These are phyloP conservation scores for Melanotaenia nigrans DNA, from an alignment of 2,797 vertebrate species.

Conservation along the genomic window DNA sequence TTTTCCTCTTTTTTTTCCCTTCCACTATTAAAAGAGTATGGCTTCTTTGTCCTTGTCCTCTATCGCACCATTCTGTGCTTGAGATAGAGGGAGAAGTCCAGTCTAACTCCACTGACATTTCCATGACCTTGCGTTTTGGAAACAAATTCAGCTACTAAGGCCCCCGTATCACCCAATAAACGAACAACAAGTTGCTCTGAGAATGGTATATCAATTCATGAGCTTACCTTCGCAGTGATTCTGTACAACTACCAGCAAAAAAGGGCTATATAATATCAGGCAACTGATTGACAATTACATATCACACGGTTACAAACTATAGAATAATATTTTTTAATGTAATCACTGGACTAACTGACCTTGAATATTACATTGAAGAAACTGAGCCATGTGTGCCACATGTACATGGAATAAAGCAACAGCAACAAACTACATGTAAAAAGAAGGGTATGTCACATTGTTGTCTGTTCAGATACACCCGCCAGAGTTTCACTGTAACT, in stretches of 20 bases:
- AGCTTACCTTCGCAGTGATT: slow-evolving; percentile 14
- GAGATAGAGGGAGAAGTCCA: slow-evolving; percentile 10
- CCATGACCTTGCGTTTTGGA: too few relatives aligned
- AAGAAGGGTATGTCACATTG: slow-evolving; percentile 16
- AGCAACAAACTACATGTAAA: slow-evolving; percentile 23
- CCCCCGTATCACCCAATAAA: neutral
- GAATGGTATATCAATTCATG: neutral
- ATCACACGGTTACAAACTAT: slow-evolving; percentile 21
- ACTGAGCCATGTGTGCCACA: slow-evolving; percentile 1
- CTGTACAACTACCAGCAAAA: slow-evolving; percentile 12
- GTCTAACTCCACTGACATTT: neutral
- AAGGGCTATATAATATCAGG: slow-evolving; percentile 1
- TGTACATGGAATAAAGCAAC: slow-evolving; percentile 10
- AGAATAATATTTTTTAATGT: slow-evolving; percentile 37
- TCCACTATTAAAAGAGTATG: neutral
- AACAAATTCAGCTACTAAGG: neutral
- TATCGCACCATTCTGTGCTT: slow-evolving; percentile 1
- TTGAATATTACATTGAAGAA: slow-evolving; percentile 23
- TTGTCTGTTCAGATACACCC: neutral
- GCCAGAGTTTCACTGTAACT: slow-evolving; percentile 22
- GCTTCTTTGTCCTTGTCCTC: slow-evolving; percentile 8
- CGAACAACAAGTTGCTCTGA: neutral
- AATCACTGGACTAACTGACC: slow-evolving; percentile 23
- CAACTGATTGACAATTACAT: slow-evolving; percentile 28
- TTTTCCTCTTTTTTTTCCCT: neutral